These are phyloP conservation scores for Oscheius sp. DNA, from an alignment of 2,888 invertebrate species.

Conservation along the genomic window DNA sequence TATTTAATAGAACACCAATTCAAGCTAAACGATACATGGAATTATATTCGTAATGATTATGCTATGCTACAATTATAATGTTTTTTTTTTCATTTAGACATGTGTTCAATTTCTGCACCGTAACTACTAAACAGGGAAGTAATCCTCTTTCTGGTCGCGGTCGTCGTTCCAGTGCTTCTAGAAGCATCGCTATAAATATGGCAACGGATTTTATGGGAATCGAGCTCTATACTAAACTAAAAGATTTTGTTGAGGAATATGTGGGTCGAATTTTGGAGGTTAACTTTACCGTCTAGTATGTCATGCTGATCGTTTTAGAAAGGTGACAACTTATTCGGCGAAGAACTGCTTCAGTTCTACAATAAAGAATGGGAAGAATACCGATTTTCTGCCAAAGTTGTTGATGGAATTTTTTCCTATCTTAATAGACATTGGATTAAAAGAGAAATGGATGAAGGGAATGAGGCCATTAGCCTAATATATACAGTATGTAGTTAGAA, in stretches of 20 bases:
- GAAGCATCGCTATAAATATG: slow-evolving; percentile 31
- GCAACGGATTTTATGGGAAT: slow-evolving; percentile 92
- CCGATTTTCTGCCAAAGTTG: slow-evolving; percentile 76
- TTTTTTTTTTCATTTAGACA: slow-evolving; percentile 78
- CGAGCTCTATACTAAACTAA: slow-evolving; percentile 92
- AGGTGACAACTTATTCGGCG: slow-evolving; percentile 90
- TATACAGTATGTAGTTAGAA: slow-evolving; percentile 79
- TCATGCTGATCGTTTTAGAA: slow-evolving; percentile 73
- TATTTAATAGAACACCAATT: slow-evolving; percentile 85
- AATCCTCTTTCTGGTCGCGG: background rate
- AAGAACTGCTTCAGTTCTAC: slow-evolving; percentile 94
- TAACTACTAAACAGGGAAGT: too few relatives aligned
- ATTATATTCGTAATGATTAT: slow-evolving; percentile 84
- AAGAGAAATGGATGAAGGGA: slow-evolving; percentile 96
- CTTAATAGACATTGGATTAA: slow-evolving; percentile 98
- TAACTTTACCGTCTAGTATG: too few relatives aligned
- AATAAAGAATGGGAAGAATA: slow-evolving; percentile 96
- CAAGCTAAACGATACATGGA: slow-evolving; percentile 93
- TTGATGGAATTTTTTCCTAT: slow-evolving; percentile 97
- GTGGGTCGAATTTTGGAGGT: slow-evolving; percentile 29
- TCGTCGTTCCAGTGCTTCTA: background rate
- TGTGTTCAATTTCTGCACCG: slow-evolving; percentile 33
- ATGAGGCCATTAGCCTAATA: slow-evolving; percentile 96
- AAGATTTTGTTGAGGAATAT: slow-evolving; percentile 80
- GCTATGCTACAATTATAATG: slow-evolving; percentile 88